Base-by-base conservation (phyloP, 2,113 vertebrate species). In the Addax nasomaculatus region DNA sequence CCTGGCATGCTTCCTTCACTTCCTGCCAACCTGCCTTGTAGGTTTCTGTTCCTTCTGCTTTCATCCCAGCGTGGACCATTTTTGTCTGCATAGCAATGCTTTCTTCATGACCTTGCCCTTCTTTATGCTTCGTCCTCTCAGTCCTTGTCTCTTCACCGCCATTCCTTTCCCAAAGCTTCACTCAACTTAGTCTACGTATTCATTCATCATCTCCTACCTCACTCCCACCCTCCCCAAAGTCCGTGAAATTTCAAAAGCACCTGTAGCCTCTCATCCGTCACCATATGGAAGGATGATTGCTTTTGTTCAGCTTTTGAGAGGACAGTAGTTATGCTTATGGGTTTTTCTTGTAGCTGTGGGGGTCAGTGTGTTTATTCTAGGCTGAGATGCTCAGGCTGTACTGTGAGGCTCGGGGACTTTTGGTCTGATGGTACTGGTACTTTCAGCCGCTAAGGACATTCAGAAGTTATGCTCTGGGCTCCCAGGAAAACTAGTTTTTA, bases 401-500 rank as follows among this genome's bases (percentile, higher is more conserved):
- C 85, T 87, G 45, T 9, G 19, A 73, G 85, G 55, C 19, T 17
- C 83, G 1, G 25, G 8, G 9, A 10, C 62, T 33, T 39, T 12
- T 1, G 7, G 33, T 87, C 30, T 36, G 8, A 85, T 25, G 51
- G 8, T 51, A 19, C 80, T 84, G n/a, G 23, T 47, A 39, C 5
- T 4, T 39, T 7, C 11, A 23, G 33, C 36, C 3, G 33, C 36
- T 49, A 25, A 57, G 45, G 55, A 89, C 67, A 78, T 11, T 73
- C 45, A 89, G 30, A 83, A 92, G 49, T 86, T 53, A 29, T 33
- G 92, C 7, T 84, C n/a, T 87, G 29, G 45, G 36, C 58, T 70
- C 62, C 29, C 25, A 80, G 73, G n/a, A 96, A 90, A 51, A 89
- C 33, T 33, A 23, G 43, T 76, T 94, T 93, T 89, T 67, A 93